Evolutionary conservation across 2,797 vertebrate genomes (phyloP).

Genomic region (Sebastes matsubarae): DNA sequence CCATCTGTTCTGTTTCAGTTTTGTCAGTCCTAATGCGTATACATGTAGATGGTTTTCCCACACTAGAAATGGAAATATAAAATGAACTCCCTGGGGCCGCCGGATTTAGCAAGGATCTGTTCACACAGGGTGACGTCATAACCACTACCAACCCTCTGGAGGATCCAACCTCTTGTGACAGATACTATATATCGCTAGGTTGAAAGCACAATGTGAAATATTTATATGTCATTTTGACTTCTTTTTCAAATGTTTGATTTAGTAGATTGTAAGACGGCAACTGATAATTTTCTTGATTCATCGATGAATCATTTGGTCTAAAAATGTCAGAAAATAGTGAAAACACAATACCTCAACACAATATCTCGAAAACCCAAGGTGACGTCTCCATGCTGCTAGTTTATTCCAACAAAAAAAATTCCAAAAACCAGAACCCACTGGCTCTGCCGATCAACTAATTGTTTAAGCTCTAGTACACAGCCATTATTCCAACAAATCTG

Average conservation of each 20-base stretch:
- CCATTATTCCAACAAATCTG: not conserved
- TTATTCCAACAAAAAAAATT: not conserved
- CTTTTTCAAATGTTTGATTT: not conserved
- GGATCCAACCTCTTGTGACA: conserved; percentile 18
- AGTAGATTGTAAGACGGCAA: not conserved
- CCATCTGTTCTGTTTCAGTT: conserved; percentile 6
- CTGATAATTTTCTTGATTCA: not conserved
- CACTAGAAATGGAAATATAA: conserved; percentile 66
- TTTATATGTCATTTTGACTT: not conserved
- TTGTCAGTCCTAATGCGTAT: conserved; percentile 14
- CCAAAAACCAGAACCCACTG: not conserved
- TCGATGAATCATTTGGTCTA: not conserved
- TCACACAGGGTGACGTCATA: conserved; percentile 49
- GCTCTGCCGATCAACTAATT: not conserved
- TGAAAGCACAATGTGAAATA: not conserved
- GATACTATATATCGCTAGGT: not conserved
- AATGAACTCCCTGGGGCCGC: conserved; percentile 52
- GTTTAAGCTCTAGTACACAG: not conserved
- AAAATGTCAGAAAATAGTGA: not conserved
- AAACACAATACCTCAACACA: not conserved
- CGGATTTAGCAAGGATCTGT: conserved; percentile 63
- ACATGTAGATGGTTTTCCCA: conserved; percentile 69
- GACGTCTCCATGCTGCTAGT: not conserved
- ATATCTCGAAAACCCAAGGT: not conserved
- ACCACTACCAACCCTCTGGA: conserved; percentile 21